Percentiles rank a stretch among this genome's conserved stretches.
These are phyloP conservation scores for Tricholaema leucomelas DNA, from an alignment of 2,113 vertebrate genomes.

Conservation along the genomic window DNA sequence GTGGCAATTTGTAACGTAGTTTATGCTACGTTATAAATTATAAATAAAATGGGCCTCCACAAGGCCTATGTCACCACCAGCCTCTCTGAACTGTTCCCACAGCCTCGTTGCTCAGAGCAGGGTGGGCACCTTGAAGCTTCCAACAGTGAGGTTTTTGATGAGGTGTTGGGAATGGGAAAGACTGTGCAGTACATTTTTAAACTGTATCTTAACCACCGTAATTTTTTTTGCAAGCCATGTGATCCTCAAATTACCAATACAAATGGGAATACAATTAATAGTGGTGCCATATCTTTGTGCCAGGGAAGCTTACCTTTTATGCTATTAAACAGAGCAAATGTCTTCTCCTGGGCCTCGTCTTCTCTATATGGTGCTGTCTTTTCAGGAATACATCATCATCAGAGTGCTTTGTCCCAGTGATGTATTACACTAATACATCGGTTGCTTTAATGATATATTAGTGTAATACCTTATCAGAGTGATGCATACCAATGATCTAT, in stretches of 20 bases:
- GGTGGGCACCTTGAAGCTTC: background rate
- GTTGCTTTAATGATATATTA: slow-evolving; percentile 77
- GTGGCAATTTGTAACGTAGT: background rate
- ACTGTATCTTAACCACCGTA: slow-evolving; percentile 20
- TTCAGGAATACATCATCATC: slow-evolving; percentile 62
- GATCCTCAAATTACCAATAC: slow-evolving; percentile 2
- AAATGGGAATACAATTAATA: slow-evolving; percentile 27
- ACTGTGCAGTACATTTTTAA: slow-evolving; percentile 8
- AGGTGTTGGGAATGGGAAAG: background rate
- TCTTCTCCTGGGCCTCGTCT: slow-evolving; percentile 39
- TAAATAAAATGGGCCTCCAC: background rate
- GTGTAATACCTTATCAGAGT: slow-evolving; percentile 68
- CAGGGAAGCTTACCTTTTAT: slow-evolving; percentile 18
- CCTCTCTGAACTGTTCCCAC: background rate
- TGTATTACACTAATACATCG: slow-evolving; percentile 68
- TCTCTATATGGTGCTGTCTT: slow-evolving; percentile 37
- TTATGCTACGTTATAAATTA: background rate
- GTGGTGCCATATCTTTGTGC: background rate
- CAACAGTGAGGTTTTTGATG: background rate
- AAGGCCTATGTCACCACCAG: background rate
- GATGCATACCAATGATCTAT: slow-evolving; percentile 69
- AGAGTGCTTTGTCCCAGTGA: slow-evolving; percentile 68
- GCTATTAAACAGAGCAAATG: slow-evolving; percentile 36
- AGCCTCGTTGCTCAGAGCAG: background rate
- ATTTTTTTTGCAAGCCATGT: slow-evolving; percentile 41